Percentiles rank a stretch among this genome's conserved stretches.
phyloP scores from a whole-genome alignment of 2,113 vertebrate species.

The Zapus hudsonius region DNA sequence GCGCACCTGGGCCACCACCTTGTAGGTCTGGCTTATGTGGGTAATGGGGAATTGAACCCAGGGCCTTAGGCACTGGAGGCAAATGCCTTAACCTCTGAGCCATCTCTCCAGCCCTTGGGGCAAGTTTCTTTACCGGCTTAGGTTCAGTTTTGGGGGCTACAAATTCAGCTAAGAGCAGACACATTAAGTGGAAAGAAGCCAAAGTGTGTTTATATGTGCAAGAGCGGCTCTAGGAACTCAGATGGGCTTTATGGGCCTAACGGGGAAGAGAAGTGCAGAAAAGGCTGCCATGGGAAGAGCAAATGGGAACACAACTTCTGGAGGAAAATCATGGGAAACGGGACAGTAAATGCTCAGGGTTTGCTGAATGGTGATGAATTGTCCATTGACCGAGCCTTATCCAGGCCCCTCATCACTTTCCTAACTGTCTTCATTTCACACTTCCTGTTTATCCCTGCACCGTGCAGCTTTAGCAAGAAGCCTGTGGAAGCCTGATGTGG shows the following conservation, averaged over 20 bases:
- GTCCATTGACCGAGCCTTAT: too few species aligned
- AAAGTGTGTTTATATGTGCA: rapidly evolving
- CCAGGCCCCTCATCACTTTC: too few species aligned
- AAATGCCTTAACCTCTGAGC: too few species aligned
- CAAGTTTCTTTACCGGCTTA: too few species aligned
- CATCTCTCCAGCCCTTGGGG: too few species aligned
- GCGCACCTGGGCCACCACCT: too few species aligned
- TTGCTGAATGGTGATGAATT: too few species aligned
- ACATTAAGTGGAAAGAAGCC: not conserved
- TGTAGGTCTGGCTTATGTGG: too few species aligned
- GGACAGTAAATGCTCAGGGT: too few species aligned
- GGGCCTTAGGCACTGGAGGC: too few species aligned
- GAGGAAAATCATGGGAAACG: not conserved
- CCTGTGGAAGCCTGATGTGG: not conserved
- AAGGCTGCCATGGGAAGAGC: not conserved
- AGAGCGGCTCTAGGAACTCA: not conserved
- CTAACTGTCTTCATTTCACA: not conserved
- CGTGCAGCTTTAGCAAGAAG: not conserved
- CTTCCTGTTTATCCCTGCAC: not conserved
- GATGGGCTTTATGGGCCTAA: not conserved
- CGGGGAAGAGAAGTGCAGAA: not conserved
- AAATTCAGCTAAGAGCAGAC: not conserved
- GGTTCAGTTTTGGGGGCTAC: not conserved
- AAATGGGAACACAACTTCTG: not conserved
- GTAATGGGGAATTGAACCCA: too few species aligned